A percentile compares a stretch with the other conserved stretches of the same genome.
Conservation (phyloP, 2,888 invertebrate species). For the Drosophila suboccidentalis region DNA sequence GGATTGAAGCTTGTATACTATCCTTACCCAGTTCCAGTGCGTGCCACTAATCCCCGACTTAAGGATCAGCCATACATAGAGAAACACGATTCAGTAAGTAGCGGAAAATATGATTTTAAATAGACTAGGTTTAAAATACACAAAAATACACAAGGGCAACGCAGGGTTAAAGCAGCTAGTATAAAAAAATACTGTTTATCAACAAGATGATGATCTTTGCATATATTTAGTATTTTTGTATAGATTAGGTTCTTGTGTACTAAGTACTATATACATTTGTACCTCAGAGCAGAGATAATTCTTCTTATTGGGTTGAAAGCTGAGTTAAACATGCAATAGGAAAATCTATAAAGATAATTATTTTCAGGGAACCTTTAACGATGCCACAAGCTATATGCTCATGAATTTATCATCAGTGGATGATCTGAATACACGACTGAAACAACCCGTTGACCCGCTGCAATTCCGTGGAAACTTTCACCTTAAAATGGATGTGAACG, state of each 20-base stretch:
- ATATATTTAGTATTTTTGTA: background rate
- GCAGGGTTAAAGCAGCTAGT: background rate
- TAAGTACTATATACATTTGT: background rate
- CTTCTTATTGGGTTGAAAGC: background rate
- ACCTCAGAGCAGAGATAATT: background rate
- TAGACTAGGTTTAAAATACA: background rate
- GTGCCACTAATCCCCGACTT: constrained; percentile 70
- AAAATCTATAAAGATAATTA: background rate
- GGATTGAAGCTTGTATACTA: constrained; percentile 88
- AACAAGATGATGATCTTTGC: background rate
- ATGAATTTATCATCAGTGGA: constrained; percentile 89
- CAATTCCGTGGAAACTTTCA: constrained; percentile 91
- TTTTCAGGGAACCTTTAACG: constrained; percentile 88
- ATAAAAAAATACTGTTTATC: background rate
- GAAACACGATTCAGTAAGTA: constrained; percentile 72
- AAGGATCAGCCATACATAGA: constrained; percentile 71
- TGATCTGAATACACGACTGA: constrained; percentile 88
- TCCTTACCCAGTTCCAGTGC: constrained; percentile 85
- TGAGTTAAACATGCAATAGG: background rate
- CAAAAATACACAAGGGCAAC: background rate
- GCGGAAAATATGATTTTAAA: background rate
- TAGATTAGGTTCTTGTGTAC: background rate
- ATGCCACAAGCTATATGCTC: constrained; percentile 89
- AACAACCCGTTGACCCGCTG: constrained; percentile 86
- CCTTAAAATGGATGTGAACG: constrained; percentile 87